Evolutionary conservation across 2,888 invertebrate species (phyloP), one percentile per base, ranked within the genome.

Genomic region (Pheosia gnoma): DNA sequence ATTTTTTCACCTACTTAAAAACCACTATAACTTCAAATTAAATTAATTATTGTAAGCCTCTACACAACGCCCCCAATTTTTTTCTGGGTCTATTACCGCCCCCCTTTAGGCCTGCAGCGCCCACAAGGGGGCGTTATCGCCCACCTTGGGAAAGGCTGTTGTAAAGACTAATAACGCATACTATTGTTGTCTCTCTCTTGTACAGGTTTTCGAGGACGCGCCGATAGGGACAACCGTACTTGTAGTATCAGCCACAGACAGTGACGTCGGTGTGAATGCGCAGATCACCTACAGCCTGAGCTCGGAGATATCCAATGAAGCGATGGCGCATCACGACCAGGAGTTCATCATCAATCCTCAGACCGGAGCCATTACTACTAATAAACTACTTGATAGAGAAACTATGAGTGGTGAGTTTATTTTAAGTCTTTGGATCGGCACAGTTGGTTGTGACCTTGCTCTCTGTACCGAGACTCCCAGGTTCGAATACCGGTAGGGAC

Each of bases 231-330:
- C 98, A 0, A 98, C 98, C 0, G 98, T 99, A 0, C 93, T 98
- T 0, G 97, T 98, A 0, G 97, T 99, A 0, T 96, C 97, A 0
- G 99, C 99, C 0, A 96, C 96, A 0, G 99, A 99, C 85, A 97
- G 97, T 64, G 99, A 99, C 89, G 98, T 98, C 2, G 99, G 99
- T 0, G 95, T 98, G 57, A 99, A 99, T 90, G 99, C 99, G 0
- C 97, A 97, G 86, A 96, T 97, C 56, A 96, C 97, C 0, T 97
- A 97, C 85, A 96, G 96, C 25, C 90, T 97, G 39, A 96, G 95
- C 57, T 90, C 92, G 0, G 94, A 94, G 79, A 89, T 91, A 65
- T 91, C 93, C 8, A 95, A 95, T 79, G 96, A 96, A 59, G 96
- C 96, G 37, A 93, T 95, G 45, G 88, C 95, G 0, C 95, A 95